phyloP scores from a whole-genome alignment of 1,140 invertebrate genomes.

The Hypothenemus hampei region DNA sequence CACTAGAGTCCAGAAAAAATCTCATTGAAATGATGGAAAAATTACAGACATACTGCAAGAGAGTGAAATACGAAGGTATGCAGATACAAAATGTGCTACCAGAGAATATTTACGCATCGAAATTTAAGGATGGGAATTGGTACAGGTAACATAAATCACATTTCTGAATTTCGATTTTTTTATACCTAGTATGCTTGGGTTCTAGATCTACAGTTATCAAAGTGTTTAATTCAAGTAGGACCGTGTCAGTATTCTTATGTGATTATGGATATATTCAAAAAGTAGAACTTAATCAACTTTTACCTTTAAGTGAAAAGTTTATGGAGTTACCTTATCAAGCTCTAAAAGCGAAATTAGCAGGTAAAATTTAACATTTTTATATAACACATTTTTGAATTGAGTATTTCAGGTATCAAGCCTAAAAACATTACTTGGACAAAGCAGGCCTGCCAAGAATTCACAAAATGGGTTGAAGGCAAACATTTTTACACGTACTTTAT shows the following conservation, averaged over 20 bases:
- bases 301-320: conserved; percentile 48
- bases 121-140: conserved; percentile 40
- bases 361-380: conserved; percentile 40
- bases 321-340: conserved; percentile 53
- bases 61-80: conserved; percentile 30
- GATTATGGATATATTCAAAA: conserved; percentile 52
- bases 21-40: conserved; percentile 35
- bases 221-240: conserved; percentile 45
- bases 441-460: conserved; percentile 42
- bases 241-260: conserved; percentile 52
- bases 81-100: conserved; percentile 37
- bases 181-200: too few species aligned
- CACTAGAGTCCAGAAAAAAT: conserved; percentile 28
- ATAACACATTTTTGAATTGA: too few species aligned
- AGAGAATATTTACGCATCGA: conserved; percentile 42
- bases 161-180: not conserved
- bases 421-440: conserved; percentile 42
- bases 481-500: conserved; percentile 35
- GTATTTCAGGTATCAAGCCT: conserved; percentile 41
- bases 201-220: conserved; percentile 46
- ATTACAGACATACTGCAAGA: conserved; percentile 36
- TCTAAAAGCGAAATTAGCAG: conserved; percentile 51
- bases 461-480: conserved; percentile 35
- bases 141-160: conserved; percentile 33
- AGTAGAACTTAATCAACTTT: conserved; percentile 44